Conservation (phyloP, 1,140 invertebrate species). For the Drosophila eugracilis region DNA sequence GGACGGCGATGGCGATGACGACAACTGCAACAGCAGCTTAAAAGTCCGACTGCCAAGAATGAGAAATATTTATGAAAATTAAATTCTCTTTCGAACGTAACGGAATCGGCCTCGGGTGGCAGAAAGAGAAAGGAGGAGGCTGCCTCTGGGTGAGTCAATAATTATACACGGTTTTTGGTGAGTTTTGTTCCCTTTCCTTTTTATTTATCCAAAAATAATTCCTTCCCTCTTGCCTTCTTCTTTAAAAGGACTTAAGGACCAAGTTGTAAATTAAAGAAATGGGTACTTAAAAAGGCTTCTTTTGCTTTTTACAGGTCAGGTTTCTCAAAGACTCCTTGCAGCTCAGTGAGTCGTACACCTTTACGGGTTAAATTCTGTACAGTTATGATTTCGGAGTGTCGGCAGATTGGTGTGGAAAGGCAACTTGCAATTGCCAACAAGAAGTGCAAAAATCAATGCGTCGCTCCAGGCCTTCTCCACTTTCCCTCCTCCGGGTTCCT, state of each 20-base stretch:
- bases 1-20: background rate
- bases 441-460: conserved; percentile 74
- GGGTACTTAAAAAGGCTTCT: background rate
- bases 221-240: too few relatives aligned
- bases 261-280: background rate
- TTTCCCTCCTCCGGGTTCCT: background rate
- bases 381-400: background rate
- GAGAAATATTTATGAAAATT: conserved; percentile 54
- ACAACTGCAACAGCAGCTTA: conserved; percentile 37
- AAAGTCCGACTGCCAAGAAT: conserved; percentile 38
- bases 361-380: background rate
- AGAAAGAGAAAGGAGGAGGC: background rate
- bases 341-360: too few relatives aligned
- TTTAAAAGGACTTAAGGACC: too few relatives aligned
- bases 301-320: background rate
- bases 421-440: conserved; percentile 52
- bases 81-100: conserved; percentile 32
- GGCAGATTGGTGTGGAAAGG: background rate
- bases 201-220: too few relatives aligned
- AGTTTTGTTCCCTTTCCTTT: background rate
- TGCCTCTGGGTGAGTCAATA: conserved; percentile 12
- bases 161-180: background rate
- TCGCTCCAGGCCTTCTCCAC: conserved; percentile 36
- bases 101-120: conserved; percentile 8
- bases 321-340: too few relatives aligned